Evolutionary conservation across 2,797 vertebrate species (phyloP), one percentile per base, ranked within the genome.

Genomic region (Crypturellus tataupa): DNA sequence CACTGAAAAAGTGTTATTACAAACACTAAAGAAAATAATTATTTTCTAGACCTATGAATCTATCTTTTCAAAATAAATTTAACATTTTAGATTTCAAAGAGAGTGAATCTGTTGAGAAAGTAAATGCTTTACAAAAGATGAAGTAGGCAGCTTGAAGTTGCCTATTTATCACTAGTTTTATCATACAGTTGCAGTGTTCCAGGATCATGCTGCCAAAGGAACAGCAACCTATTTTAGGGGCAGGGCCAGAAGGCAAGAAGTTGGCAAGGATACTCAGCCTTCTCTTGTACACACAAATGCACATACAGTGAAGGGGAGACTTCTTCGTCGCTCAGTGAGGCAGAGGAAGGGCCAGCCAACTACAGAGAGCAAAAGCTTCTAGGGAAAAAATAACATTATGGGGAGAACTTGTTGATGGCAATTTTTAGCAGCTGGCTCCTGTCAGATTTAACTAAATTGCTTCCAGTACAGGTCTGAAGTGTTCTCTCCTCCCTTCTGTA

Each of bases 81-180:
- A 82, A 51, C 86, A 68, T 65, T 85, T 82, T 42, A 75, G 84
- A 83, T 87, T 51, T n/a, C 5, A 53, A 60, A 71, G 37, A 81
- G 90, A 92, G 89, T 16, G 1, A 83, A 73, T 60, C 19, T 62
- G 37, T 63, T 83, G 73, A 63, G 56, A 89, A 92, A 87, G 62
- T 51, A 91, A 87, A 90, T 64, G 44, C 51, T 47, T 81, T 44
- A 37, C 55, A 90, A 68, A 83, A 88, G 63, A 64, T 29, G 65
- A 95, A 92, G 37, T 44, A 80, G 84, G 76, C 84, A 93, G 64
- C 69, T 91, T 2, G 0, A 83, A 91, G 77, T 65, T 89, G 60
- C 77, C 79, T 83, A 35, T 89, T 91, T 95, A 87, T 87, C 87
- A 68, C 90, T 87, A 85, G 53, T 53, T 80, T 77, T 82, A 92